Evolutionary conservation across 2,113 vertebrate species (phyloP).

Genomic region (Scomber scombrus): DNA sequence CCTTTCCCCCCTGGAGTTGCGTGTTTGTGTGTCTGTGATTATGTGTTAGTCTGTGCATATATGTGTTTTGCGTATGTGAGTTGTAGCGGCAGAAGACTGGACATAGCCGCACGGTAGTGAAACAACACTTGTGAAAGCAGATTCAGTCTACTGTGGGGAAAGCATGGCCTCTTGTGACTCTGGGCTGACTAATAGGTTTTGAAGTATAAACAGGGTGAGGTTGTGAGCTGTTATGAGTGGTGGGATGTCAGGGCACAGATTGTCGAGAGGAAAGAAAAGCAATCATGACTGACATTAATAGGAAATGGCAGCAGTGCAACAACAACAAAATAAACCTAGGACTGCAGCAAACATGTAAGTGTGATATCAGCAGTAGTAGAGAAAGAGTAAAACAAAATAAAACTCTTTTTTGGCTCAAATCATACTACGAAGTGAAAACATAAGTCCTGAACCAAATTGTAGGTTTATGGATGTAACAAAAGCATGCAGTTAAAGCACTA

Average conservation of each 20-base stretch:
- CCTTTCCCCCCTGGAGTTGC: slow-evolving; percentile 39
- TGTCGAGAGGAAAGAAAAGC: slow-evolving; percentile 62
- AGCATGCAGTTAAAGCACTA: slow-evolving; percentile 10
- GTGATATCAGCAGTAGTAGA: slow-evolving; percentile 24
- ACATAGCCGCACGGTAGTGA: slow-evolving; percentile 22
- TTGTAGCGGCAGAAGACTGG: slow-evolving; percentile 13
- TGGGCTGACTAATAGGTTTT: slow-evolving; percentile 71
- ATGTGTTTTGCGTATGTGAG: slow-evolving; percentile 8
- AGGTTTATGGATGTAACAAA: slow-evolving; percentile 18
- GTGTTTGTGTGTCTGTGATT: slow-evolving; percentile 17
- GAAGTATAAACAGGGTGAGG: slow-evolving; percentile 59
- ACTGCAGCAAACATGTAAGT: slow-evolving; percentile 26
- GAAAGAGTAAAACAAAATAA: slow-evolving; percentile 9
- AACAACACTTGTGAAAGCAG: slow-evolving; percentile 56
- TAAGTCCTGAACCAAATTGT: not conserved
- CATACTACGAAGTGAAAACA: not conserved
- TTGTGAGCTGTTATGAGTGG: slow-evolving; percentile 60
- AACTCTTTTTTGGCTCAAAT: not conserved
- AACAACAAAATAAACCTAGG: slow-evolving; percentile 48
- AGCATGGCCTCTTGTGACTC: slow-evolving; percentile 59
- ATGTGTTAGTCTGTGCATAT: slow-evolving; percentile 34
- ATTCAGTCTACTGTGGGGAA: slow-evolving; percentile 41
- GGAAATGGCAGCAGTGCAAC: slow-evolving; percentile 46
- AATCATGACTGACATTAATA: slow-evolving; percentile 60
- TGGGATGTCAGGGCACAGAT: slow-evolving; percentile 62